Evolutionary conservation across 2,888 invertebrate genomes (phyloP).

Genomic region (Oxystoma pomonae): DNA sequence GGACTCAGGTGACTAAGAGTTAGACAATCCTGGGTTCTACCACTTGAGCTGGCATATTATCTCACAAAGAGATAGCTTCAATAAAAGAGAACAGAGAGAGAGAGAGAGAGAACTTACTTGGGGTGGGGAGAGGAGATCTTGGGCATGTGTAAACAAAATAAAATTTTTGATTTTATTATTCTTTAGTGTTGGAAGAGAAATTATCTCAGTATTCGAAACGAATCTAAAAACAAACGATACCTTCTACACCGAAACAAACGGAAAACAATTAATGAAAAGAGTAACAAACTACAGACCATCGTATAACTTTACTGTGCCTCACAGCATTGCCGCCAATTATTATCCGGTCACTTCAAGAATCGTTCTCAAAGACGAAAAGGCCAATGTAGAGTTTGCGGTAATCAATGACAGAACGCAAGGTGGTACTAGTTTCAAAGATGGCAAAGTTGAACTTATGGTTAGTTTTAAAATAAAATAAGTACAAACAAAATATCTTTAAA

Average conservation of each 20-base stretch:
- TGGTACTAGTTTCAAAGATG: slow-evolving; percentile 54
- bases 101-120: no score
- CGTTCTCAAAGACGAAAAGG: slow-evolving; percentile 49
- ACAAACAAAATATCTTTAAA: no score
- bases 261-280: slow-evolving; percentile 63
- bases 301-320: slow-evolving; percentile 48
- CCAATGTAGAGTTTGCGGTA: slow-evolving; percentile 50
- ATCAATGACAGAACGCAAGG: slow-evolving; percentile 60
- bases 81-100: no score
- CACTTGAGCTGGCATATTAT: no score
- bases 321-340: slow-evolving; percentile 65
- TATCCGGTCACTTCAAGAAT: slow-evolving; percentile 70
- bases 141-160: no score
- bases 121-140: no score
- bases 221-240: slow-evolving; percentile 22
- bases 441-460: slow-evolving; percentile 63
- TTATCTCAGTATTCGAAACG: slow-evolving; percentile 19
- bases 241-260: slow-evolving; percentile 80
- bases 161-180: no score
- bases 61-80: no score
- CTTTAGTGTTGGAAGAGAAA: slow-evolving; percentile 19
- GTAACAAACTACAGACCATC: slow-evolving; percentile 54
- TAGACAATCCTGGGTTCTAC: no score
- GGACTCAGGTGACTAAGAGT: no score
- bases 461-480: no score